Percentiles rank a stretch among this genome's conserved stretches.
Conservation (phyloP, 92 coral and sea anemone genomes). For the Palythoa grandiflora region DNA sequence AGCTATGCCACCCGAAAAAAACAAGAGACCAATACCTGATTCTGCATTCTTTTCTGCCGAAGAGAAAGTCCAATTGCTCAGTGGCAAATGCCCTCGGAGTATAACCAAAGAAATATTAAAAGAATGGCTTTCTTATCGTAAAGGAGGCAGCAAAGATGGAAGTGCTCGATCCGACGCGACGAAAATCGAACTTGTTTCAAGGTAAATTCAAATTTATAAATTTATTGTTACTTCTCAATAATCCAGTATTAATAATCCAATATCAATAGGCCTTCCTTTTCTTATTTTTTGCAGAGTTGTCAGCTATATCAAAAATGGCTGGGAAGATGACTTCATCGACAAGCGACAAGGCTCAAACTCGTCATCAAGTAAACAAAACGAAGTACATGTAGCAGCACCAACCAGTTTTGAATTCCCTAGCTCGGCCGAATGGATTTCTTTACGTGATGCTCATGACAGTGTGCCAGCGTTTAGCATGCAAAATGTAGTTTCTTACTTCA, state of each 20-base stretch:
- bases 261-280: neutral
- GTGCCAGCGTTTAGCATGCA: conserved; percentile 71
- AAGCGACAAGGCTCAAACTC: conserved; percentile 38
- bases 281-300: conserved; percentile 44
- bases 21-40: conserved; percentile 38
- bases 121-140: conserved; percentile 61
- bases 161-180: conserved; percentile 61
- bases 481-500: conserved; percentile 64
- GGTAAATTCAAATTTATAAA: conserved; percentile 18
- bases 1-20: conserved; percentile 21
- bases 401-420: conserved; percentile 60
- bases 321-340: conserved; percentile 62
- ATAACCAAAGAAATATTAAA: conserved; percentile 58
- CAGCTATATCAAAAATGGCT: conserved; percentile 59
- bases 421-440: conserved; percentile 65
- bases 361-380: conserved; percentile 48
- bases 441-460: conserved; percentile 46
- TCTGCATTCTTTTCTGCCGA: conserved; percentile 55
- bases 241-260: neutral
- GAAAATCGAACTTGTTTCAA: conserved; percentile 62
- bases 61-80: conserved; percentile 59
- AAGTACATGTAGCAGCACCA: conserved; percentile 27
- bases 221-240: neutral
- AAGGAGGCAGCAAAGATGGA: conserved; percentile 70
- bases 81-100: conserved; percentile 61